Base-by-base conservation (phyloP, 1,140 invertebrate species). In the Drosophila triauraria region DNA sequence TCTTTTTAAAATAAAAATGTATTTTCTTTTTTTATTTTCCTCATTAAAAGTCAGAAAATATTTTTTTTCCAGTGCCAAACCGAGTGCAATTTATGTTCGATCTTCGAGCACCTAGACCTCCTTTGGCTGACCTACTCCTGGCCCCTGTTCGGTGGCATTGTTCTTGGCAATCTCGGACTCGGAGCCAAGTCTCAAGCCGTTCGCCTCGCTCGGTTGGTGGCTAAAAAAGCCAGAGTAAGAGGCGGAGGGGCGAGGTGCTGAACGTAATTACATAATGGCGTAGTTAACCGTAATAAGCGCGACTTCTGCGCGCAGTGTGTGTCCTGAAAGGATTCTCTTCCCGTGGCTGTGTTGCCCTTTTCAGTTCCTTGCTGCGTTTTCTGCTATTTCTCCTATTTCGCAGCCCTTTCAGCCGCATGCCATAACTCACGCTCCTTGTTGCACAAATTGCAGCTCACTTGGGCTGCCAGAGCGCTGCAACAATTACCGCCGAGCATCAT, bases 231-330 rank as follows among this genome's bases (percentile, higher is more conserved):
- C 48, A 20, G 25, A 20, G 27, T 4, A 56, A 56, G 20, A 15
- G 32, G 50, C 20, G 50, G 43, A 35, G 71, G 44, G 59, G 32
- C 54, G 51, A 70, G 75, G 69, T 76, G 68, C 70, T 70, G 68
- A 56, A 79, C 86, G 78, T 91, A 91, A 91, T 91, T 91, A 88
- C 82, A 91, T 91, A 91, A 91, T 87, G 82, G 77, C 80, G 87
- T 76, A 82, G 87, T 91, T 91, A 91, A 80, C 78, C 75, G 87
- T 91, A 91, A 91, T 91, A 84, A 91, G 87, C 87, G 87, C 87
- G 79, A 82, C 82, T 91, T 85, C 65, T 82, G 86, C 61, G 65
- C 78, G n/a, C 85, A 90, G 85, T 91, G 82, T 90, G 85, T 85
- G 86, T 90, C 86, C 85, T 91, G 82, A 90, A 90, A 91, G 85